Evolutionary conservation across 2,113 vertebrate genomes (phyloP), one percentile per base, ranked within the genome.

Genomic region (Nothocercus julius): DNA sequence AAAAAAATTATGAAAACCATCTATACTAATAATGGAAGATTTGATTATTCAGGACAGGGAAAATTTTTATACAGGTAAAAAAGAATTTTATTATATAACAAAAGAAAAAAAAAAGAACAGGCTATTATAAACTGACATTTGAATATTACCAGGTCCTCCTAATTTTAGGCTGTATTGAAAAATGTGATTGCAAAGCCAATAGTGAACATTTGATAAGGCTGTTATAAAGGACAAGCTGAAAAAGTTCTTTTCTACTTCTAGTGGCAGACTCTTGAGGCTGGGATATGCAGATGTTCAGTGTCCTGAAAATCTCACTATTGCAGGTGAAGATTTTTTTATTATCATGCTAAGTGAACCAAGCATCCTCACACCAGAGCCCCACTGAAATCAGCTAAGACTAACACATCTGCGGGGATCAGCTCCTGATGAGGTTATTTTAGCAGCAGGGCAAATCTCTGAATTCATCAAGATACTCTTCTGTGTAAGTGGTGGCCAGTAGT

Each of bases 1-100:
- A 76, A 90, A 90, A 89, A 22, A 72, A n/a, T 16, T 51, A 3
- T 51, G 49, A 93, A 67, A 90, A 11, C 6, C 68, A 95, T 36
- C 36, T 63, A 32, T 28, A 13, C 24, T 59, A 88, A 88, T 87
- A 11, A 30, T n/a, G 19, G 36, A 83, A 5, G 83, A 81, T 64
- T 75, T 72, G 56, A 63, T 93, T 83, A 74, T 49, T 38, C 49
- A 78, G 79, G 67, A 80, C 82, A 87, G 69, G 3, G 56, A 44
- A 24, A 12, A 21, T 68, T 69, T 87, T 81, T 36, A 20, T 85
- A 30, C 1, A 8, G 27, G 36, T 49, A 49, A 59, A 87, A 77
- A 90, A 77, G 0, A 66, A 59, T 62, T 66, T 61, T 40, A 81
- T 92, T 47, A 18, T 54, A 38, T 21, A 70, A 76, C n/a, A 45